Base-by-base conservation (phyloP, 2,888 invertebrate species). In the Ctena decussata region DNA sequence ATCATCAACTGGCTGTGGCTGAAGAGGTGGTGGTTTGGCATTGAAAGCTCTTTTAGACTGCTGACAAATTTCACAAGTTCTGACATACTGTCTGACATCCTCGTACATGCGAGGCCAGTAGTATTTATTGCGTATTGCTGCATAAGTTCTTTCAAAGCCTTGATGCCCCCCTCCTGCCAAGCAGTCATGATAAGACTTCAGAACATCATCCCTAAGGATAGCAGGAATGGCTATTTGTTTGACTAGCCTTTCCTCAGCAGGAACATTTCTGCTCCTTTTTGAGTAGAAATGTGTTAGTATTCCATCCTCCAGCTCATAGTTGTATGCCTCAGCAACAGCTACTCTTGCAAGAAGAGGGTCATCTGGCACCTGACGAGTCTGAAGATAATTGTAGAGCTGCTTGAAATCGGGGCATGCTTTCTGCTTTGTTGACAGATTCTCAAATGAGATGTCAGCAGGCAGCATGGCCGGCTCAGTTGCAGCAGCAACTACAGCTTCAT, bases 61-160 rank as follows among this genome's bases (percentile, higher is more conserved):
- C 53, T 89, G 89, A 53, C 89, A 90, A 0, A 32, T 27, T 49
- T 85, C 78, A 57, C 90, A 91, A 8, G 85, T 77, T 37, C 74
- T 30, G 15, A 80, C 71, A 73, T 90, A 89, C 15, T 57, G 35
- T 30, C 77, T 69, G 5, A 75, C 60, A 49, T 90, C 86, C 37
- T 30, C 39, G 49, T 77, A 91, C 90, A 91, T 91, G 32, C 71
- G n/a, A 2, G 87, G 89, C 90, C 90, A 91, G 70, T 27, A 89
- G 60, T 85, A 90, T 65, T 87, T 88, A 5, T 35, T 35, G 0
- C 85, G 46, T 21, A 89, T 49, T 15, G 85, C 69, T 24, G 60
- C 80, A 77, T 85, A 89, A 32, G 89, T 87, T n/a, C 88, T 32
- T 41, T 90, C 86, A 60, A 86, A 80, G 12, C 89, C 88, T 76